Evolutionary conservation across 37 sponge, comb jelly and placozoan species (phyloP).

Genomic region (Amphimedon queenslandica): DNA sequence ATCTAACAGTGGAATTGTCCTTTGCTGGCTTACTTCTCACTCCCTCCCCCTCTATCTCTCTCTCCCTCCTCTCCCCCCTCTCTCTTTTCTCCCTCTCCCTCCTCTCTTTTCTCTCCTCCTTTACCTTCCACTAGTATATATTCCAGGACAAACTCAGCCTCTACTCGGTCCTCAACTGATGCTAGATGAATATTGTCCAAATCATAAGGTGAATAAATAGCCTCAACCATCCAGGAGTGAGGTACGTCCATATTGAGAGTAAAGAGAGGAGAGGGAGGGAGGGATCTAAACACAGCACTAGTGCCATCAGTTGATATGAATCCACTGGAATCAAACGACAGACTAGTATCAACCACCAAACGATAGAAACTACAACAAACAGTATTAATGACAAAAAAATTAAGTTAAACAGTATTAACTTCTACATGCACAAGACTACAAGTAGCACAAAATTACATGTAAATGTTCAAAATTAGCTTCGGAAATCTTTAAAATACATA

Average conservation of each 20-base stretch:
- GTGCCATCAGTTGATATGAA: conserved; percentile 22
- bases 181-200: conserved; percentile 90
- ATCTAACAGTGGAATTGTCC: too few relatives aligned
- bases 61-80: too few relatives aligned
- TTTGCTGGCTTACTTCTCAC: too few relatives aligned
- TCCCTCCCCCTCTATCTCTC: too few relatives aligned
- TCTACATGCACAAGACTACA: too few relatives aligned
- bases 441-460: too few relatives aligned
- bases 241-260: conserved; percentile 79
- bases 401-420: too few relatives aligned
- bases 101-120: too few relatives aligned
- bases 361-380: conserved; percentile 86
- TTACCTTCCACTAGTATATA: conserved; percentile 94
- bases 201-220: conserved; percentile 70
- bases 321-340: conserved; percentile 57
- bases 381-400: too few relatives aligned
- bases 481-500: too few relatives aligned
- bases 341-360: conserved; percentile 81
- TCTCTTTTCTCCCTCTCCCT: too few relatives aligned
- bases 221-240: conserved; percentile 89
- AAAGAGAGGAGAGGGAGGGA: conserved; percentile 77
- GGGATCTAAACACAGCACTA: conserved; percentile 65
- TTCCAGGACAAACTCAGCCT: conserved; percentile 74
- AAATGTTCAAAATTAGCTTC: too few relatives aligned
- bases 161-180: conserved; percentile 58